Base-by-base conservation (phyloP, 2,797 vertebrate species). In the Crenuchus spilurus region DNA sequence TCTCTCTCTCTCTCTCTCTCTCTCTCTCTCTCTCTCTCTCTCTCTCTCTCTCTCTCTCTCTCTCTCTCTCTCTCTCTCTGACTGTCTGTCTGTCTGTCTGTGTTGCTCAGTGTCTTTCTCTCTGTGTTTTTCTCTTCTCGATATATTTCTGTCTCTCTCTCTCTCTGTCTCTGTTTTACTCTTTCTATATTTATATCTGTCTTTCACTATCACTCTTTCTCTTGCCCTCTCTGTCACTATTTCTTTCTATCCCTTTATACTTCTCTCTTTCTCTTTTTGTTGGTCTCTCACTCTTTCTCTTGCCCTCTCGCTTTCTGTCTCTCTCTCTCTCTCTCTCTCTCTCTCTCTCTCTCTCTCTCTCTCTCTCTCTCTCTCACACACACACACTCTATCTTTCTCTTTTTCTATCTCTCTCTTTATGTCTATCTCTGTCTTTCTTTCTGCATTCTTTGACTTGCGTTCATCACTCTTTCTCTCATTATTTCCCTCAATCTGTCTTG, bases 1-100 rank as follows among this genome's bases (percentile, higher is more conserved):
- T 62, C 41, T 57, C 54, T 20, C 9, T 42, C 42, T 48, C 41
- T 64, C 22, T 30, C 39, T 69, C 22, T 54, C n/a, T 57, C 11
- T 35, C 37, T 7, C 41, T 33, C 0, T 22, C 42, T 49, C 1
- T 18, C 22, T 28, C 6, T 52, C 14, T n/a, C 22, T 24, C 58
- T 28, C 9, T 24, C 51, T 46, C 54, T 63, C 14, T 14, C 28
- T 35, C 39, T 54, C 18, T 39, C 37, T 9, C 33, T n/a, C 2
- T 13, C 42, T 46, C 11, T 10, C 26, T 16, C 16, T 52, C 20
- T 16, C 26, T 18, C 22, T 33, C 9, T 41, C 10, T 41, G 37
- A 41, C 11, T 41, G 37, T 13, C 22, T 20, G 31, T 63, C 58
- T 44, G 37, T 13, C 37, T 44, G 28, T 55, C 18, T 58, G 28